A percentile compares a stretch with the other conserved stretches of the same genome.
These are phyloP conservation scores for Epinotia nisella DNA, from an alignment of 2,888 invertebrate genomes.

Conservation along the genomic window DNA sequence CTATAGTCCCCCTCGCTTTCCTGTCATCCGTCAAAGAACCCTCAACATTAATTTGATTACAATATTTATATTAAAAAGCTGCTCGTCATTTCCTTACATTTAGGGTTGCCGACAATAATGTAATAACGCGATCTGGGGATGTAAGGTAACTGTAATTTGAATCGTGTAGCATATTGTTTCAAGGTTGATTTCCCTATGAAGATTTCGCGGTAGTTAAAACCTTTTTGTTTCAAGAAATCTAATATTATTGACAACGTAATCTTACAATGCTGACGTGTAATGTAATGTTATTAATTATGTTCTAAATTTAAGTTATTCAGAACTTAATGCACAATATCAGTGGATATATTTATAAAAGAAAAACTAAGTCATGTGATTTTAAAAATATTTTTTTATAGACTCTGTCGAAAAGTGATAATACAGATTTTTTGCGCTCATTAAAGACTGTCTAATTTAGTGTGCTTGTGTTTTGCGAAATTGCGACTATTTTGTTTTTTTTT, in stretches of 20 bases:
- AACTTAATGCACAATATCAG: not conserved
- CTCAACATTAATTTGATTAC: constrained; percentile 63
- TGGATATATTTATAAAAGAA: no score
- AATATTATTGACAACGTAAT: constrained; percentile 11
- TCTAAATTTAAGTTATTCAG: not conserved
- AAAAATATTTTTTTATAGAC: no score
- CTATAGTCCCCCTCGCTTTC: not conserved
- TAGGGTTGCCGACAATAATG: constrained; percentile 38
- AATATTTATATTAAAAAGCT: constrained; percentile 57
- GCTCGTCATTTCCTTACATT: constrained; percentile 53
- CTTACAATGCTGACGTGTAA: constrained; percentile 13
- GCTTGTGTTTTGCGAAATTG: no score
- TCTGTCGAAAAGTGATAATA: no score
- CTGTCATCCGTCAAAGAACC: constrained; percentile 16
- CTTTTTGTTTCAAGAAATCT: not conserved
- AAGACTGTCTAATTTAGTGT: no score
- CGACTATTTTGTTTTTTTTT: no score
- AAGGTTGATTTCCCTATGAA: not conserved
- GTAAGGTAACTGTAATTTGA: not conserved
- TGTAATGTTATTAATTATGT: constrained; percentile 9
- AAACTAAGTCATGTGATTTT: no score
- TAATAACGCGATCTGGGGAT: not conserved
- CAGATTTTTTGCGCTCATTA: no score
- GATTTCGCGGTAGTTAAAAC: not conserved
- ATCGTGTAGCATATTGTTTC: not conserved